These are phyloP conservation scores for Dendrocincla fuliginosa DNA, from an alignment of 2,797 vertebrate genomes.

Conservation along the genomic window DNA sequence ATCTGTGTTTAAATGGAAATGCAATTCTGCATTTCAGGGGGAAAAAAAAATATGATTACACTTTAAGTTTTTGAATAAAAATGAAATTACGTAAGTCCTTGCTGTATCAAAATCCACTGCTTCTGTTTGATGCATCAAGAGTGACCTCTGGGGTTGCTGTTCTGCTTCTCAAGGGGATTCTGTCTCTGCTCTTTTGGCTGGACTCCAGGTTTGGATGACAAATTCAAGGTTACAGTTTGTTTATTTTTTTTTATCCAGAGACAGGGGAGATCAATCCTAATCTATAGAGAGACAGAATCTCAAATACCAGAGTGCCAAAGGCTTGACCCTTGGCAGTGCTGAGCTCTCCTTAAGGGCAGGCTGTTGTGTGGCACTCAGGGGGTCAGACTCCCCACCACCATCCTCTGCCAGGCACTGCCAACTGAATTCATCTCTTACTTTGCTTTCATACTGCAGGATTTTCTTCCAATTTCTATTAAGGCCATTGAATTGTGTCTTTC, in stretches of 20 bases:
- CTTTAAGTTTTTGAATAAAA: not conserved
- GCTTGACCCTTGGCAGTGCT: constrained; percentile 20
- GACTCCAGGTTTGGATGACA: constrained; percentile 40
- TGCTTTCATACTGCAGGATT: not conserved
- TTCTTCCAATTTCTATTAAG: constrained; percentile 38
- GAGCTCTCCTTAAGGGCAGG: not conserved
- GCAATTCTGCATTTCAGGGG: not conserved
- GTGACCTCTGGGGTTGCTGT: constrained; percentile 45
- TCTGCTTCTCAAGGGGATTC: constrained; percentile 49
- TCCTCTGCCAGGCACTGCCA: not conserved
- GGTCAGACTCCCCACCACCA: not conserved
- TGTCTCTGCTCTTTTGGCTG: constrained; percentile 11
- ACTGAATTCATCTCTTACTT: not conserved
- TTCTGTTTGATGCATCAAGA: not conserved
- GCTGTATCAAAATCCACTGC: not conserved
- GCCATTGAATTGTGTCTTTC: constrained; percentile 33
- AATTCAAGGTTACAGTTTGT: constrained; percentile 51
- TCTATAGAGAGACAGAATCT: constrained; percentile 37
- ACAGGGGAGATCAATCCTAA: constrained; percentile 53
- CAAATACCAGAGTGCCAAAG: not conserved
- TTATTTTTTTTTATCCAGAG: not conserved
- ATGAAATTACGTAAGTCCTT: not conserved
- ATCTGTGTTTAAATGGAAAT: not conserved
- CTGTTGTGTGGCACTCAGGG: not conserved
- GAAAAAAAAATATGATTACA: rapidly evolving